Evolutionary conservation across 2,888 invertebrate genomes (phyloP).

Genomic region (Drosophila kuntzei): DNA sequence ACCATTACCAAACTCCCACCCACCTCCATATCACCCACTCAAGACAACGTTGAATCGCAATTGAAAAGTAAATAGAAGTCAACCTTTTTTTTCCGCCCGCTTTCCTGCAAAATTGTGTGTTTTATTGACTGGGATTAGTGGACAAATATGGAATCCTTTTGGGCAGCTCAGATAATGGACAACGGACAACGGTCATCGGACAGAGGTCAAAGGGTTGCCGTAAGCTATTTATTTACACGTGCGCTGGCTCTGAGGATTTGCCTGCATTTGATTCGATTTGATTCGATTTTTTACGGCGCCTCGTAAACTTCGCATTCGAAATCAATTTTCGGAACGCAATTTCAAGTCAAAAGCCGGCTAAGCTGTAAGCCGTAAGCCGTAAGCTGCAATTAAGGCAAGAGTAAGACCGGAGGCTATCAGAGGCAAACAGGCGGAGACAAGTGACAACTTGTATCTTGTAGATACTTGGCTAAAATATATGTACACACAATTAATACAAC

Average conservation of each 20-base stretch:
- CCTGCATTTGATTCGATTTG: constrained; percentile 69
- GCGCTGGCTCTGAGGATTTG: constrained; percentile 62
- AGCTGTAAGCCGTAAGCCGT: constrained; percentile 32
- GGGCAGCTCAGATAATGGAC: constrained; percentile 63
- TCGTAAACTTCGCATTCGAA: constrained; percentile 61
- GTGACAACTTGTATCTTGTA: constrained; percentile 37
- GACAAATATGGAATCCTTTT: constrained; percentile 53
- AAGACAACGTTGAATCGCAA: constrained; percentile 46
- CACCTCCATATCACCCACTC: not conserved
- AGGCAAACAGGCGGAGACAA: constrained; percentile 20
- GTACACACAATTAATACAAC: constrained; percentile 65
- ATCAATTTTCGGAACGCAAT: constrained; percentile 62
- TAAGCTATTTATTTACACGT: constrained; percentile 77
- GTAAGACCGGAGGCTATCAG: constrained; percentile 30
- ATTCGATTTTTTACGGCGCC: constrained; percentile 73
- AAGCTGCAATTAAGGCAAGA: constrained; percentile 55
- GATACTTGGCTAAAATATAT: constrained; percentile 6
- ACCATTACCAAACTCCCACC: not conserved
- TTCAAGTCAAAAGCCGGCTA: constrained; percentile 28
- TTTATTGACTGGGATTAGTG: constrained; percentile 76
- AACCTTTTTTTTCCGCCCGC: constrained; percentile 30
- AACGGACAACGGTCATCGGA: constrained; percentile 25
- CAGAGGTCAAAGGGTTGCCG: constrained; percentile 60
- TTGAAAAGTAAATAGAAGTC: constrained; percentile 55
- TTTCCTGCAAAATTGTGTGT: constrained; percentile 65